Base-by-base conservation (phyloP, 2,113 vertebrate species). In the Hippopotamus amphibius region DNA sequence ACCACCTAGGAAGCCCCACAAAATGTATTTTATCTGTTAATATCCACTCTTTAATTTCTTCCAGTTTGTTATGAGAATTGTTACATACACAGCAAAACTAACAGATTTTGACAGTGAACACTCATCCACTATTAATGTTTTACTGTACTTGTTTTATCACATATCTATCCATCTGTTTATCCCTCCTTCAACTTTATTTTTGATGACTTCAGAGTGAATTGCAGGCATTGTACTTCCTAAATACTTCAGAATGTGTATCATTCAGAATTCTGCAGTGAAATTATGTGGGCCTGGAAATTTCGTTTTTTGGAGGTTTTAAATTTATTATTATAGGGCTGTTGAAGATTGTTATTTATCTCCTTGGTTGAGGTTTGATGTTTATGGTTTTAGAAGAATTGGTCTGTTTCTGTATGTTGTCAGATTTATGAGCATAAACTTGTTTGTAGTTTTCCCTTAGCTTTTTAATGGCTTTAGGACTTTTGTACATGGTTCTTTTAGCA, bases 41-140 rank as follows among this genome's bases (percentile, higher is more conserved):
- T 37, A 65, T 50, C 41, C 14, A 68, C 15, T 72, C 33, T 92
- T 87, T 69, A 71, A 65, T 53, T 13, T 74, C 46, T 71, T 3
- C 30, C 15, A 33, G 90, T 94, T 91, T 82, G 19, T 92, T 90
- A 63, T 90, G 72, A 86, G 90, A 90, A 72, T 85, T 85, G 82
- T 85, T 46, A 79, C 90, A 80, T 22, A 76, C 46, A 63, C 5
- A 85, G 61, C 43, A 93, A 71, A 96, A 79, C n/a, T 85, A n/a
- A 71, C 71, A 90, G 21, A 77, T 37, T 71, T 85, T 96, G 65
- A 88, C 22, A 33, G 12, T 66, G 46, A 48, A 74, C 0, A 55
- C 12, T 81, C 63, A 65, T 46, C 30, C 41, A 28, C 28, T 50
- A 13, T 92, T 93, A 84, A 85, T 19, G 55, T 80, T 68, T 85